A percentile compares a stretch with the other conserved stretches of the same genome.
Conservation (phyloP, 2,113 vertebrate genomes). For the Actenoides lindsayi region DNA sequence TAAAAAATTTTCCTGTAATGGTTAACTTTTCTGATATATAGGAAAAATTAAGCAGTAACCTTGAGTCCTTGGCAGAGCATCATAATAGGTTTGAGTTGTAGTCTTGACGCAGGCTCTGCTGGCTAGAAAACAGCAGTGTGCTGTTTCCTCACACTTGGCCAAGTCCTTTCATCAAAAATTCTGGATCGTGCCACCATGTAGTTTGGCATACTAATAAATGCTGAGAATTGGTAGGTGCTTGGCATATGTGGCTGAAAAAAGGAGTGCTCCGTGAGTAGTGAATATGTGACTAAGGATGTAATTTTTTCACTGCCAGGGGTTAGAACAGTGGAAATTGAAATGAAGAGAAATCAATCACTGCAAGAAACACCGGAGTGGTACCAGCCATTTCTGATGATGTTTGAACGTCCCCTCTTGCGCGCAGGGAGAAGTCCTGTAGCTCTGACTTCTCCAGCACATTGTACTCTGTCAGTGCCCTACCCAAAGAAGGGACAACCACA, state of each 20-base stretch:
- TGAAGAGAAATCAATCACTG: constrained; percentile 27
- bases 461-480: background rate
- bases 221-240: background rate
- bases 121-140: background rate
- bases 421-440: background rate
- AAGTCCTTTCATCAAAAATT: background rate
- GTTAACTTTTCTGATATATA: background rate
- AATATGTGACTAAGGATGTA: background rate
- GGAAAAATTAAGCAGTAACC: background rate
- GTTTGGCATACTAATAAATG: background rate
- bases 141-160: background rate
- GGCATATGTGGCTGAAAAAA: background rate
- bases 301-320: background rate
- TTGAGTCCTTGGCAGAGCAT: background rate
- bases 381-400: background rate
- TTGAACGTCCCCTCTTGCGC: background rate
- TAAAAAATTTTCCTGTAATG: background rate
- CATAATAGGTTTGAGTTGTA: background rate
- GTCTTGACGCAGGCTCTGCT: background rate
- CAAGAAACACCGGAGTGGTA: background rate
- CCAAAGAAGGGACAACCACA: background rate
- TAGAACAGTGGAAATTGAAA: background rate
- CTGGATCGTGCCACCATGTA: background rate
- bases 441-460: background rate
- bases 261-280: background rate